Base-by-base conservation (phyloP, 2,113 vertebrate species). In the Ornithorhynchus anatinus region DNA sequence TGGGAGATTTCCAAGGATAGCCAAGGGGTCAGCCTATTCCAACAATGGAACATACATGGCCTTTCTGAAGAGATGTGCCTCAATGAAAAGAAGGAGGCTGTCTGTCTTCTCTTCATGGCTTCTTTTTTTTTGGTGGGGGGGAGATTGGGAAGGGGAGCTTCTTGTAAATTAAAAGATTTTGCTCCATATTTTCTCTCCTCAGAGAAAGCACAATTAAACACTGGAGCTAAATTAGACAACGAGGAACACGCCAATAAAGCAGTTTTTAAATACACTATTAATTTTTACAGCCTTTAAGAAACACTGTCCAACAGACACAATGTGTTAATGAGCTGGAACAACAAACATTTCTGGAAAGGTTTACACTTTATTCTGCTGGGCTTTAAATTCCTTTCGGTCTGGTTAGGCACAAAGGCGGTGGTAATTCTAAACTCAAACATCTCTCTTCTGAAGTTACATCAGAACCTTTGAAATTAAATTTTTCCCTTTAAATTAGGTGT, bases 221-320 rank as follows among this genome's bases (percentile, higher is more conserved):
- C 35, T 44, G 65, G 15, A 25, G 74, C 78, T 84, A 82, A 89
- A 91, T 91, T 68, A 80, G 79, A 79, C 86, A 84, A 79, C 71
- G 43, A 91, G 84, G 83, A 88, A 88, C 22, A 43, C 56, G 70
- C 72, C 70, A 89, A 85, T 88, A 87, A 91, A 91, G 88, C 66
- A 81, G 50, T 75, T 91, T 88, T 86, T 79, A 90, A 92, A 89
- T 89, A 91, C 79, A 73, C 73, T 77, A 86, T 92, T 91, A 89
- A 89, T 91, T 91, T 84, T 93, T 87, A 91, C 77, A 59, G 76
- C 29, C 67, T 88, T 88, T 84, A 69, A 89, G 81, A 90, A 87
- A 88, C 74, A 84, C 83, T 84, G 77, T 86, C 75, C 82, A 84
- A 88, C 75, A 88, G 69, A 90, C 59, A 72, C 63, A 88, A 72